Base-by-base conservation (phyloP, 2,797 vertebrate species). In the Masticophis lateralis region DNA sequence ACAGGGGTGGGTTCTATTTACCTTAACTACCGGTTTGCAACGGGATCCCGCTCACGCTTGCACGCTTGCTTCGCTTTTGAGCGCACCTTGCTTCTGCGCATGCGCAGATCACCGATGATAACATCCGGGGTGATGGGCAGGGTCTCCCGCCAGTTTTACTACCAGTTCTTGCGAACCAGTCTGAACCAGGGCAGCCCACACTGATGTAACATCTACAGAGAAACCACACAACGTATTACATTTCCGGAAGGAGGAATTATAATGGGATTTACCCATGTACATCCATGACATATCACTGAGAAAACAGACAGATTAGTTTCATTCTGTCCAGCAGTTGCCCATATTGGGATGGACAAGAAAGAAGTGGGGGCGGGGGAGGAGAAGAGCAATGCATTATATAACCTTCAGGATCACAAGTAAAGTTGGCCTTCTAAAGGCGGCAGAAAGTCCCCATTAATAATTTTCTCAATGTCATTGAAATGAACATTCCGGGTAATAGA, bases 241-340 rank as follows among this genome's bases (percentile, higher is more conserved):
- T 9, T 51, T 18, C 22, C 1, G 13, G 53, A 89, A 88, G 55
- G 20, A 93, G 90, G 61, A 43, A 1, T 1, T 88, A 89, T 96
- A 92, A 87, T 59, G 66, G 61, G 89, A 95, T 90, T 61, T 91
- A 90, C 66, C 86, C 90, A 13, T 91, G 53, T 91, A 93, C 95
- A 96, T 94, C 89, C 90, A 61, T 90, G 37, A 92, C 56, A 87
- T 25, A 91, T 60, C 90, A 93, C 32, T 88, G 92, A 94, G 94
- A 94, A 94, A 94, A 95, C 27, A 95, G 28, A 91, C 59, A 91
- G 90, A 61, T 93, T 96, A 91, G 66, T 94, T 95, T 95, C 0
- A 91, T 94, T 95, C 95, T 93, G 74, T 69, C n/a, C 47, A 93
- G 32, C 61, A 59, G 89, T 53, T 69, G 89, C 93, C 95, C 91